phyloP scores from a whole-genome alignment of 2,113 vertebrate genomes.

The Rhinichthys klamathensis region DNA sequence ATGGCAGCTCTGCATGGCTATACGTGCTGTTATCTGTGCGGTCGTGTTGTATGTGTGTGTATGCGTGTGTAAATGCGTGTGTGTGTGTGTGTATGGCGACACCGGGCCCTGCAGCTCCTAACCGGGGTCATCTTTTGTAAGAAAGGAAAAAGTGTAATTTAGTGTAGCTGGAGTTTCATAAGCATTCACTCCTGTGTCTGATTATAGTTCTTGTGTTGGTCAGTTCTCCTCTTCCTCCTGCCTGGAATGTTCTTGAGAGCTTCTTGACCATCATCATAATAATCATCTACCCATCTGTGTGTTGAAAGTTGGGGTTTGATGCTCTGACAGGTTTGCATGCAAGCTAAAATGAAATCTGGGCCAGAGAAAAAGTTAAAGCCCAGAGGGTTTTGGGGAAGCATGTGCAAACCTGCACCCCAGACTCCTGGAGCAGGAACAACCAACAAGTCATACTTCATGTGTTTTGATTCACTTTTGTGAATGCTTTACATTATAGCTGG shows the following conservation, averaged over 20 bases:
- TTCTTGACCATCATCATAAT: conserved; percentile 53
- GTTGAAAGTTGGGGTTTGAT: conserved; percentile 67
- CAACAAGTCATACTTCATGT: conserved; percentile 54
- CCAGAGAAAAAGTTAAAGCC: conserved; percentile 59
- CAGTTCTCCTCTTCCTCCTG: conserved; percentile 62
- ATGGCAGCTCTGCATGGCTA: conserved; percentile 73
- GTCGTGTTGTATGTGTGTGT: conserved; percentile 70
- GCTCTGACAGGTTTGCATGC: background rate
- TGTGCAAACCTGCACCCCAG: conserved; percentile 49
- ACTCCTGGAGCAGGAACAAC: conserved; percentile 42
- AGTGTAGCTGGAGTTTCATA: conserved; percentile 37
- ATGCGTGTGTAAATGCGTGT: conserved; percentile 61
- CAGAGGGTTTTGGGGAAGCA: conserved; percentile 35
- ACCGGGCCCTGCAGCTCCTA: conserved; percentile 75
- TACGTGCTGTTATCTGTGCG: conserved; percentile 71
- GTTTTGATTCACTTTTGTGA: conserved; percentile 6
- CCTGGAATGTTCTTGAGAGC: conserved; percentile 69
- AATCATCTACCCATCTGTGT: conserved; percentile 48
- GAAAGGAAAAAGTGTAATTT: conserved; percentile 63
- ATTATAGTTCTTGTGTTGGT: conserved; percentile 24
- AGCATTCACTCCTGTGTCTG: conserved; percentile 18
- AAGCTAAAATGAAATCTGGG: conserved; percentile 42
- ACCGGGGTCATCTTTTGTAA: conserved; percentile 61
- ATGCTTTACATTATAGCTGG: background rate
- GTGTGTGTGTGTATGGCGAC: conserved; percentile 69